phyloP scores from a whole-genome alignment of 1,140 invertebrate species.

The Asobara japonica region DNA sequence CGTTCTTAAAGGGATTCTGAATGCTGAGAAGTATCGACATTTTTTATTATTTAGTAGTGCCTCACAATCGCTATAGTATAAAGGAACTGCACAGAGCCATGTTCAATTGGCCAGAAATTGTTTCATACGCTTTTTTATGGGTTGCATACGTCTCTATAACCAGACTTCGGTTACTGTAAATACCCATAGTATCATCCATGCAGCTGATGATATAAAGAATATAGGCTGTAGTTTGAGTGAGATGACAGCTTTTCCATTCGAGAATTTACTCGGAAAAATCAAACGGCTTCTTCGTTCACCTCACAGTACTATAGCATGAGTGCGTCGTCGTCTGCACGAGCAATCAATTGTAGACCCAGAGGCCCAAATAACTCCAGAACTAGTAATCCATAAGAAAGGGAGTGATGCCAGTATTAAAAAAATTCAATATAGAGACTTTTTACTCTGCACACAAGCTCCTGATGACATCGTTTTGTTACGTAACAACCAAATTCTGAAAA shows the following conservation, averaged over 20 bases:
- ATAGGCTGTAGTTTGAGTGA: neutral
- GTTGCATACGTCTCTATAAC: neutral
- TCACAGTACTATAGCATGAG: neutral
- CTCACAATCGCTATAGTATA: neutral
- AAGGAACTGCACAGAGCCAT: neutral
- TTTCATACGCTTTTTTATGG: neutral
- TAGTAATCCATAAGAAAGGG: neutral
- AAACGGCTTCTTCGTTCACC: neutral
- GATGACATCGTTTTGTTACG: neutral
- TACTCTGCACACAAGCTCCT: neutral
- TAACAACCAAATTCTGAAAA: neutral
- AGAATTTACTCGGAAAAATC: neutral
- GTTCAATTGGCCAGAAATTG: neutral
- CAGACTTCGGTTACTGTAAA: neutral
- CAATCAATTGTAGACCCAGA: neutral
- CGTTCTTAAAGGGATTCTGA: neutral
- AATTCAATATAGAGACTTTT: neutral
- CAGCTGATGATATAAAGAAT: neutral
- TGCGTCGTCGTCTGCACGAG: neutral
- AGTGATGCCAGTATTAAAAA: neutral
- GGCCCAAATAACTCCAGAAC: neutral
- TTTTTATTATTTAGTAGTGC: neutral
- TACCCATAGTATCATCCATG: neutral
- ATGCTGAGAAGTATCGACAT: neutral
- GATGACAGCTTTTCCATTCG: neutral